Evolutionary conservation across 2,113 vertebrate species (phyloP).

Genomic region (Lophius piscatorius): DNA sequence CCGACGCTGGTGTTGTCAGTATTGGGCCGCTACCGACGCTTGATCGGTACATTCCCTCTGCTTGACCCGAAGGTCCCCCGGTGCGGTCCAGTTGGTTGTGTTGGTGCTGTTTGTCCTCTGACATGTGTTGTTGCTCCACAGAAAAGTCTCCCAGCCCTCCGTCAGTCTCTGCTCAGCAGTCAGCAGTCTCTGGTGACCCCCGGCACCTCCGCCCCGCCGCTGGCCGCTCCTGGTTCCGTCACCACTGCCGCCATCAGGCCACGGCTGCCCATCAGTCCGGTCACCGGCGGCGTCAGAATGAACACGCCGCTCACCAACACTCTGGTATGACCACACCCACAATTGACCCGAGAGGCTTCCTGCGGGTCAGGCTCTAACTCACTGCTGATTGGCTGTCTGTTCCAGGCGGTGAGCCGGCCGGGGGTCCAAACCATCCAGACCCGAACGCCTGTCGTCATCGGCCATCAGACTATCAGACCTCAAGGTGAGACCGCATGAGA

Average conservation of each 20-base stretch:
- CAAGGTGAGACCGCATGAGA: conserved; percentile 67
- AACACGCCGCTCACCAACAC: conserved; percentile 66
- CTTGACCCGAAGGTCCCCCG: too few species aligned
- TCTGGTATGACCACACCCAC: conserved; percentile 68
- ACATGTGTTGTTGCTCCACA: conserved; percentile 38
- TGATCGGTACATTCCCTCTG: too few species aligned
- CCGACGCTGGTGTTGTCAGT: too few species aligned
- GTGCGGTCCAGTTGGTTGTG: too few species aligned
- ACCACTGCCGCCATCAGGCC: conserved; percentile 72
- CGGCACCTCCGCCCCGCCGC: conserved; percentile 29
- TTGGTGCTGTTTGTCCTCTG: neutral
- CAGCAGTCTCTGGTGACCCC: conserved; percentile 83
- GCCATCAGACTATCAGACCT: conserved; percentile 77
- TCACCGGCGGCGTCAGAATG: conserved; percentile 62
- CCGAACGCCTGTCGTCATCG: conserved; percentile 81
- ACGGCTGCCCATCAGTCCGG: conserved; percentile 69
- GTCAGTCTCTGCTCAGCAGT: conserved; percentile 85
- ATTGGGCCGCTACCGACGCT: too few species aligned
- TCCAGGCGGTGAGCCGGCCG: conserved; percentile 73
- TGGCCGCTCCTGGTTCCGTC: conserved; percentile 59
- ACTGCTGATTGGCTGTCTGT: neutral
- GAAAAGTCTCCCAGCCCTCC: conserved; percentile 89
- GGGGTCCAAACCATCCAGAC: conserved; percentile 77
- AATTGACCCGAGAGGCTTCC: too few species aligned
- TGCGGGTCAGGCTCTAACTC: too few species aligned